Percentiles rank a stretch among this genome's conserved stretches.
Evolutionary conservation across 2,888 invertebrate genomes (phyloP).

Genomic region (Phortica magna): DNA sequence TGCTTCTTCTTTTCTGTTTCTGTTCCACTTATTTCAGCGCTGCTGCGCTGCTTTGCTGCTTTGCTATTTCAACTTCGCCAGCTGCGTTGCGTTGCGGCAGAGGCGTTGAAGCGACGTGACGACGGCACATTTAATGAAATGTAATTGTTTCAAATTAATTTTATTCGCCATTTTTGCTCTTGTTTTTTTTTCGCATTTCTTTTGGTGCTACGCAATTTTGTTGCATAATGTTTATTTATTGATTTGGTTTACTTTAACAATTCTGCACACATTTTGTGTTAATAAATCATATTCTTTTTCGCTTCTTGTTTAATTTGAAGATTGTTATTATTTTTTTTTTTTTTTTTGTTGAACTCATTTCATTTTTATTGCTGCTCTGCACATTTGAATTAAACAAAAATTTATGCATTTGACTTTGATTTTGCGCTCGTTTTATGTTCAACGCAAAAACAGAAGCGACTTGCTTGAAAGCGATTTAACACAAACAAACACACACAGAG

Average conservation of each 20-base stretch:
- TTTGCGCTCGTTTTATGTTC: slow-evolving; percentile 16
- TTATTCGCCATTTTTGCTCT: background rate
- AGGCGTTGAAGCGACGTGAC: slow-evolving; percentile 10
- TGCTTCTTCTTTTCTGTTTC: too few species aligned
- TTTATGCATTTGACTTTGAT: slow-evolving; percentile 23
- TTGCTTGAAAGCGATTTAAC: background rate
- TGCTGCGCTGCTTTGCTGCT: too few species aligned
- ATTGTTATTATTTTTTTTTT: background rate
- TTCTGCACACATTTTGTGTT: background rate
- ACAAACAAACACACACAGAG: slow-evolving; percentile 3
- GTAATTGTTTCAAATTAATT: slow-evolving; percentile 23
- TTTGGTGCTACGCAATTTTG: background rate
- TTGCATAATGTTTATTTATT: slow-evolving; percentile 4
- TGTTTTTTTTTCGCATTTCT: background rate
- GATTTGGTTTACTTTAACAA: background rate
- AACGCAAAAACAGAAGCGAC: background rate
- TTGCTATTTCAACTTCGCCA: too few species aligned
- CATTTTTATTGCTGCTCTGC: background rate
- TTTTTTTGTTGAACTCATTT: background rate
- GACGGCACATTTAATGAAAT: slow-evolving; percentile 22
- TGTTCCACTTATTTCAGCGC: too few species aligned
- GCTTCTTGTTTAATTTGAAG: background rate
- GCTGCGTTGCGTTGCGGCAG: background rate
- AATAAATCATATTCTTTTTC: background rate
- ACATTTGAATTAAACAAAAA: slow-evolving; percentile 3